Evolutionary conservation across 2,797 vertebrate species (phyloP).

Genomic region (Amazonetta brasiliensis): DNA sequence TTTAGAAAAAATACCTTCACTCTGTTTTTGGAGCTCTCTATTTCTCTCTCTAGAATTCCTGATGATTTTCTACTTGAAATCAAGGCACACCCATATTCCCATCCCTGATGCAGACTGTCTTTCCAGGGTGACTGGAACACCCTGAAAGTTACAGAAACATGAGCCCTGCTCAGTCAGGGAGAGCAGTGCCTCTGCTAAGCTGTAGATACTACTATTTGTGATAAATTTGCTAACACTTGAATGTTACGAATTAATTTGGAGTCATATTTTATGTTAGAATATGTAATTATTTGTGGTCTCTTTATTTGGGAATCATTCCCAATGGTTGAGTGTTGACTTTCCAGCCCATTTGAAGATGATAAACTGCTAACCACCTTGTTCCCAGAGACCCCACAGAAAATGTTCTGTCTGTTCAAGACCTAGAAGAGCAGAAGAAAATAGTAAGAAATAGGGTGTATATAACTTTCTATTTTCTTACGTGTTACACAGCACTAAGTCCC

Average conservation of each 20-base stretch:
- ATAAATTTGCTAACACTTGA: rapidly evolving
- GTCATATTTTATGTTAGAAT: background rate
- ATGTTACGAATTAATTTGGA: background rate
- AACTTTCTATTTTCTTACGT: background rate
- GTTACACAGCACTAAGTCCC: background rate
- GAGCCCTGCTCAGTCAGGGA: background rate
- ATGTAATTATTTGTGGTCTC: background rate
- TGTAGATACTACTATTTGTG: background rate
- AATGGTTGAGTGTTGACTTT: background rate
- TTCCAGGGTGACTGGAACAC: background rate
- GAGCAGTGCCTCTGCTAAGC: background rate
- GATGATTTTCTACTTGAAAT: background rate
- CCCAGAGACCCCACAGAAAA: background rate
- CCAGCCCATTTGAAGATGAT: rapidly evolving
- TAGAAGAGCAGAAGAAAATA: background rate
- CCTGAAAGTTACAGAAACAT: background rate
- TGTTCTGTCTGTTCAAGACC: background rate
- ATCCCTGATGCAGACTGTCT: background rate
- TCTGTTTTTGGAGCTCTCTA: background rate
- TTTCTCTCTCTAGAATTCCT: background rate
- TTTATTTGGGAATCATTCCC: background rate
- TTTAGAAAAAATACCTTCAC: background rate
- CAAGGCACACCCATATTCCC: background rate
- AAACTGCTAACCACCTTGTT: background rate
- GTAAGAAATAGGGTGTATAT: background rate